Percentiles rank a stretch among this genome's conserved stretches.
Conservation (phyloP, 2,888 invertebrate species). For the Auanema sp. region DNA sequence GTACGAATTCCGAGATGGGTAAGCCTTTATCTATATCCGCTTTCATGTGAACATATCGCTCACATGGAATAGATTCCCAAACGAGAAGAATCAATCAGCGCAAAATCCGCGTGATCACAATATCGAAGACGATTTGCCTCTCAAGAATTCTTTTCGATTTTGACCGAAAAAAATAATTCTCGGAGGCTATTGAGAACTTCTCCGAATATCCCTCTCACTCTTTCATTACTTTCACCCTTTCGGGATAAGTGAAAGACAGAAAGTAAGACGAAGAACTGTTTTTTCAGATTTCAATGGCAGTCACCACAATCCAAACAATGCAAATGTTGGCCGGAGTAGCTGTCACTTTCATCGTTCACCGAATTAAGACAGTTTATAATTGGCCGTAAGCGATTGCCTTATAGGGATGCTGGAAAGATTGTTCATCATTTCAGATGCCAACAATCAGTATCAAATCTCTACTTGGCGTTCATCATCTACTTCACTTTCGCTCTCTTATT, state of each 20-base stretch:
- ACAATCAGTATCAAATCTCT: slow-evolving; percentile 58
- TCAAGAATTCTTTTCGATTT: too few species aligned
- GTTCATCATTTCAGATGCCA: slow-evolving; percentile 44
- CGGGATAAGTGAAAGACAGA: too few species aligned
- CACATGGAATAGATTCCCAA: too few species aligned
- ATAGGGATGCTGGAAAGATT: neutral
- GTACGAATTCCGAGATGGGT: slow-evolving; percentile 69
- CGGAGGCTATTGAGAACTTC: too few species aligned
- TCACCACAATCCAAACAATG: slow-evolving; percentile 58
- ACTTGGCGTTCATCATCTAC: slow-evolving; percentile 58
- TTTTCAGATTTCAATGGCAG: slow-evolving; percentile 50
- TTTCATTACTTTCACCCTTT: too few species aligned
- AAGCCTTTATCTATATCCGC: neutral
- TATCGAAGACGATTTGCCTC: too few species aligned
- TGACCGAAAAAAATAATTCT: too few species aligned
- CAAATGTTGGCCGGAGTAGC: slow-evolving; percentile 62
- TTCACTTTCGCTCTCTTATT: slow-evolving; percentile 58
- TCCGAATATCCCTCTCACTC: too few species aligned
- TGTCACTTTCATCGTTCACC: slow-evolving; percentile 54
- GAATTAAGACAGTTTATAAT: slow-evolving; percentile 43
- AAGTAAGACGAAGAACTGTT: too few species aligned
- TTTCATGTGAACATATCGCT: neutral
- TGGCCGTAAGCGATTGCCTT: slow-evolving; percentile 41
- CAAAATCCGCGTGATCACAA: too few species aligned
- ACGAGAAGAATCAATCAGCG: too few species aligned